These are phyloP conservation scores for Eulemur rubriventer DNA, from an alignment of 2,797 vertebrate genomes.

Conservation along the genomic window DNA sequence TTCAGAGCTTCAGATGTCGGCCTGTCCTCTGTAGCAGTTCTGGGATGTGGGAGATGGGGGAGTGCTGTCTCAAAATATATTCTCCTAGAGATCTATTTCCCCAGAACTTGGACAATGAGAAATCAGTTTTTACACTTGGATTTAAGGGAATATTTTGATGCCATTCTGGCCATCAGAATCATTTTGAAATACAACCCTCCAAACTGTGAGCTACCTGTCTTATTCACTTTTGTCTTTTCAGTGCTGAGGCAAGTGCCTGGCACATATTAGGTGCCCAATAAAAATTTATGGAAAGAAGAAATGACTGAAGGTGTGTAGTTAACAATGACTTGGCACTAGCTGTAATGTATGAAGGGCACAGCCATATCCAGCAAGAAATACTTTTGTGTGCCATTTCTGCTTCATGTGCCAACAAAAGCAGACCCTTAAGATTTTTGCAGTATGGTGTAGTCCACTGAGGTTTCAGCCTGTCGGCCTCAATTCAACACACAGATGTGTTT, in stretches of 20 bases:
- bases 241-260: neutral
- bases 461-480: neutral
- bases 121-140: neutral
- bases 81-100: neutral
- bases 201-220: neutral
- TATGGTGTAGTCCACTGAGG: neutral
- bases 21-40: slow-evolving; percentile 47
- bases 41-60: neutral
- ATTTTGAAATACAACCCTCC: neutral
- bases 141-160: slow-evolving; percentile 39
- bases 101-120: neutral
- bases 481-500: neutral
- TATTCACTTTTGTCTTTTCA: neutral
- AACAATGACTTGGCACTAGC: neutral
- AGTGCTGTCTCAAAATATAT: neutral
- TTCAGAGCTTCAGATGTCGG: slow-evolving; percentile 3
- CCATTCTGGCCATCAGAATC: neutral
- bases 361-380: neutral
- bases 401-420: neutral
- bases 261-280: neutral
- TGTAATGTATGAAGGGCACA: neutral
- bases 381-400: neutral
- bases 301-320: neutral
- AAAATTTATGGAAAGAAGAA: neutral
- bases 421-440: neutral